Conservation (phyloP, 1,140 invertebrate species). For the Thereuonema tuberculata region DNA sequence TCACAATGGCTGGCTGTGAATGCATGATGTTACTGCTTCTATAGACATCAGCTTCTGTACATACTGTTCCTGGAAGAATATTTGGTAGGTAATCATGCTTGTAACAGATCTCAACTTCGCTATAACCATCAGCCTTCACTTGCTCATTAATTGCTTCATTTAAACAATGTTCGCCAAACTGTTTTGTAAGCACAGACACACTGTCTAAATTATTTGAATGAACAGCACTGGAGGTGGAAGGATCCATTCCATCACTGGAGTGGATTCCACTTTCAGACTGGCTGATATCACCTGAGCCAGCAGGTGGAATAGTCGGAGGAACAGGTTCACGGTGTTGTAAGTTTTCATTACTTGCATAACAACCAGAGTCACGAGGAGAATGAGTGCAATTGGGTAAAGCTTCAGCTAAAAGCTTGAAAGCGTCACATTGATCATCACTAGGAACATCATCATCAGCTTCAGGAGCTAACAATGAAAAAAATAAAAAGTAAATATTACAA, state of each 20-base stretch:
- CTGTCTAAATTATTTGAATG: background rate
- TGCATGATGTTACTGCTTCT: background rate
- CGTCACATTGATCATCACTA: background rate
- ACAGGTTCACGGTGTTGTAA: conserved; percentile 1
- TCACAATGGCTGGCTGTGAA: too few relatives aligned
- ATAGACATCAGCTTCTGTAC: background rate
- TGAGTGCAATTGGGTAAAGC: conserved; percentile 36
- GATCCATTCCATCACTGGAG: conserved; percentile 2
- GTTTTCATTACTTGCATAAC: conserved; percentile 41
- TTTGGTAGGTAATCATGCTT: background rate
- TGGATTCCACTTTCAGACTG: conserved; percentile 6
- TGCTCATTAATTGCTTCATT: too few relatives aligned
- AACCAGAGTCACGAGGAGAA: conserved; percentile 62
- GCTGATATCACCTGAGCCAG: background rate
- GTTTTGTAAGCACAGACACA: too few relatives aligned
- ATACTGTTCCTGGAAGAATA: background rate
- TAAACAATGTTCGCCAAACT: too few relatives aligned
- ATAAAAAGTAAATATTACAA: too few relatives aligned
- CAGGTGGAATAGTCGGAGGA: background rate
- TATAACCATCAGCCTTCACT: too few relatives aligned
- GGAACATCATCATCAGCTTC: background rate
- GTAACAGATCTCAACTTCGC: background rate
- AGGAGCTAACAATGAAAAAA: too few relatives aligned
- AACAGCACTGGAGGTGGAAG: background rate
- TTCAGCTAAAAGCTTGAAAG: background rate